A percentile compares a stretch with the other conserved stretches of the same genome.
These are phyloP conservation scores for Anser cygnoides DNA, from an alignment of 2,113 vertebrate species.

Conservation along the genomic window DNA sequence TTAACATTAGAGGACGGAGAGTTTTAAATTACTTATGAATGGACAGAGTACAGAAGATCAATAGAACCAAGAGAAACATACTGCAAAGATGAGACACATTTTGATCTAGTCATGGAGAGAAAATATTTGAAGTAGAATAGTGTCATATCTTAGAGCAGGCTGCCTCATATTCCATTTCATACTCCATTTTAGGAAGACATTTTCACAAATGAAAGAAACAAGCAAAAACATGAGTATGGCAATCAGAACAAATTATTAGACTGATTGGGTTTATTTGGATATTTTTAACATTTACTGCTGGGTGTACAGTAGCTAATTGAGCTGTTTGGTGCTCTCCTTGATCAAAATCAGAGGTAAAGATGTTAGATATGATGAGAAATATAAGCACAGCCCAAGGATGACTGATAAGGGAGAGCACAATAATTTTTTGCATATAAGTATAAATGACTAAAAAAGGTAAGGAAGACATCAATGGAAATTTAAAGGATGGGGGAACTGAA, in stretches of 20 bases:
- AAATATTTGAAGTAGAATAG: neutral
- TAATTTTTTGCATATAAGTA: neutral
- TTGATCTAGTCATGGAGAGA: neutral
- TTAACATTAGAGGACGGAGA: neutral
- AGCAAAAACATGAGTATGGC: neutral
- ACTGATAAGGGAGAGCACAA: neutral
- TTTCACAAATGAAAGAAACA: neutral
- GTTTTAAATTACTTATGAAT: neutral
- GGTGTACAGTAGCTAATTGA: neutral
- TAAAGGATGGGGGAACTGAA: neutral
- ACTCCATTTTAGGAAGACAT: neutral
- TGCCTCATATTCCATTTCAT: neutral
- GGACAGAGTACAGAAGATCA: neutral
- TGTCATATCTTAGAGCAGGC: neutral
- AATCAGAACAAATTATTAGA: neutral
- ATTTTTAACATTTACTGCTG: neutral
- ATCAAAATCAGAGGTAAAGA: neutral
- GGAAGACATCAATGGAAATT: neutral
- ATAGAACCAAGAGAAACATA: neutral
- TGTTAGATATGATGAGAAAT: neutral
- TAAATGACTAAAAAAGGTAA: neutral
- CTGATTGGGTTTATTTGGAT: neutral
- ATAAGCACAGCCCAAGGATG: neutral
- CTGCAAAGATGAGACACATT: neutral
- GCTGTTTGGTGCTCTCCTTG: neutral